These are phyloP conservation scores for Crotalus viridis DNA, from an alignment of 2,113 vertebrate genomes.

Conservation along the genomic window DNA sequence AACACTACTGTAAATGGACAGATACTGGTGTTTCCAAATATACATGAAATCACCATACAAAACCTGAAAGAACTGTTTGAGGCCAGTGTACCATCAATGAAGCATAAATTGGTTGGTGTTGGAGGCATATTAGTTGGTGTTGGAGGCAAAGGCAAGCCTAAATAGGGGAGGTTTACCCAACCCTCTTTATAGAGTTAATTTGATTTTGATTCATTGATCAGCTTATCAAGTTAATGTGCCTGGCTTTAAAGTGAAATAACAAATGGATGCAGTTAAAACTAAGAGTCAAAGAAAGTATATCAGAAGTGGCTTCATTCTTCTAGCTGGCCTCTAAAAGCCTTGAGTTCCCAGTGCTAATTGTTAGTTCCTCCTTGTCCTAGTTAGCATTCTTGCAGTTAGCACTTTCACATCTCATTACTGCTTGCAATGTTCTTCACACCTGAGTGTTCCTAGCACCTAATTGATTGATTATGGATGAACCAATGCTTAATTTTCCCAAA, in stretches of 20 bases:
- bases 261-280: background rate
- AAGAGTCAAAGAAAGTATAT: background rate
- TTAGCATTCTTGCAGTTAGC: background rate
- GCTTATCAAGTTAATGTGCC: background rate
- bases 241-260: background rate
- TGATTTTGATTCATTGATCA: background rate
- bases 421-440: background rate
- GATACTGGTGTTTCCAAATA: background rate
- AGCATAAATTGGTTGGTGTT: background rate
- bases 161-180: background rate
- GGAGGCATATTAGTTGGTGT: background rate
- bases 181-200: background rate
- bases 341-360: background rate
- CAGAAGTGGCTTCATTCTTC: background rate
- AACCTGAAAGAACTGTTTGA: background rate
- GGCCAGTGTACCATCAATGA: background rate
- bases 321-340: background rate
- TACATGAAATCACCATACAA: background rate
- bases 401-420: background rate
- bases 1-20: background rate
- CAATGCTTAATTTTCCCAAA: background rate
- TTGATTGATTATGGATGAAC: background rate
- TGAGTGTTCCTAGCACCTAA: background rate
- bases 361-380: background rate
- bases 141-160: background rate